These are phyloP conservation scores for Brotogeris chrysoptera DNA, from an alignment of 2,797 vertebrate genomes.

Conservation along the genomic window DNA sequence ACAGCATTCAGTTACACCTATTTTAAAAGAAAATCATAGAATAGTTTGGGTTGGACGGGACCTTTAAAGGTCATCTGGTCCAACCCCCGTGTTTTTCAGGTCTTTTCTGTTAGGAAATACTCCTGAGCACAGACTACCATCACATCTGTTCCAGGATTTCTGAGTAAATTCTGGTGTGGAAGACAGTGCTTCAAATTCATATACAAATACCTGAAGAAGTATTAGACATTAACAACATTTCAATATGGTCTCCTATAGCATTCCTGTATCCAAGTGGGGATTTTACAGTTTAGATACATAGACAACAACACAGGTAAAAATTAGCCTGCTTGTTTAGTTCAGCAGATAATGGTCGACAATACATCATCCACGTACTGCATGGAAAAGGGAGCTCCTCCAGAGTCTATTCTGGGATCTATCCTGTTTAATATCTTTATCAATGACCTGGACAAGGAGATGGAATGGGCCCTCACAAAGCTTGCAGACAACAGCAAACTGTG, in stretches of 20 bases:
- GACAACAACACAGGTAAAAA: neutral
- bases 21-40: neutral
- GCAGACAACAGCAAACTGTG: neutral
- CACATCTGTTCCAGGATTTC: neutral
- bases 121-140: neutral
- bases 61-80: neutral
- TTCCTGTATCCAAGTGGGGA: neutral
- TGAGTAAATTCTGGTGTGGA: conserved; percentile 14
- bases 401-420: neutral
- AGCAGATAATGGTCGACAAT: neutral
- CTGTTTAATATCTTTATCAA: neutral
- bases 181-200: neutral
- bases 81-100: neutral
- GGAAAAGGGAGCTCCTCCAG: neutral
- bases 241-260: neutral
- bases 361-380: neutral
- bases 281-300: neutral
- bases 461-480: neutral
- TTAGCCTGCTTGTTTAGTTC: neutral
- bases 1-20: neutral
- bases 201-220: neutral
- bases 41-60: neutral
- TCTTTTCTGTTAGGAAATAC: neutral
- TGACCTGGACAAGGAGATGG: accelerated
- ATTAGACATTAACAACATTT: neutral